Percentiles rank a stretch among this genome's conserved stretches.
These are phyloP conservation scores for Chlorops oryzae DNA, from an alignment of 1,140 invertebrate species.

Conservation along the genomic window DNA sequence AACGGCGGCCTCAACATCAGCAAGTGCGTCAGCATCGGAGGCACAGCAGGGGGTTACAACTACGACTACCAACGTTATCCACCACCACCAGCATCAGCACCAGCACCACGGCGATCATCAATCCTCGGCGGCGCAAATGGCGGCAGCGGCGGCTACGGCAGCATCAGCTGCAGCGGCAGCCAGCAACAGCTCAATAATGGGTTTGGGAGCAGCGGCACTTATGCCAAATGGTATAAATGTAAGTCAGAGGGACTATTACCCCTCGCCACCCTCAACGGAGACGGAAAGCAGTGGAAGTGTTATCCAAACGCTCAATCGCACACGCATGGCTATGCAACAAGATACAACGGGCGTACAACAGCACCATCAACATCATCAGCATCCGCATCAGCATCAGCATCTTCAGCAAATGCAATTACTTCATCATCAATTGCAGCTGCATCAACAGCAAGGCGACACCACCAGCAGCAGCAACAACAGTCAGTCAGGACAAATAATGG, in stretches of 20 bases:
- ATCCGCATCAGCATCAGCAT: constrained; percentile 16
- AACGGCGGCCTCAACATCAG: too few relatives aligned
- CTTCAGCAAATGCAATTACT: constrained; percentile 28
- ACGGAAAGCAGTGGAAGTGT: constrained; percentile 49
- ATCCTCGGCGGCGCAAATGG: constrained; percentile 37
- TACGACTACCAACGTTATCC: constrained; percentile 39
- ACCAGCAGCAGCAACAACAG: constrained; percentile 48
- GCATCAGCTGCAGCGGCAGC: constrained; percentile 27
- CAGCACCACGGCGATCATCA: constrained; percentile 47
- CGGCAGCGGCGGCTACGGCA: constrained; percentile 27
- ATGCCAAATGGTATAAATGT: constrained; percentile 48
- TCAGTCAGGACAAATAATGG: constrained; percentile 47
- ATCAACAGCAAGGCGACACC: constrained; percentile 37
- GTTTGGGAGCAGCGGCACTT: constrained; percentile 35
- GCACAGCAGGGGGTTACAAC: constrained; percentile 41
- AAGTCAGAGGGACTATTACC: constrained; percentile 48
- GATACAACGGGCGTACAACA: constrained; percentile 30
- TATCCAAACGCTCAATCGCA: constrained; percentile 36
- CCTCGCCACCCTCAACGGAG: constrained; percentile 48
- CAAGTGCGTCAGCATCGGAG: not conserved
- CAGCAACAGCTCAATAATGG: constrained; percentile 42
- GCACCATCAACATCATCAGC: constrained; percentile 16
- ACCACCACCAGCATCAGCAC: constrained; percentile 42
- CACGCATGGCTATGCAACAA: constrained; percentile 32
- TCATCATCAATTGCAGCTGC: constrained; percentile 32